Conservation (phyloP, 2,113 vertebrate genomes). For the Onychostruthus taczanowskii region DNA sequence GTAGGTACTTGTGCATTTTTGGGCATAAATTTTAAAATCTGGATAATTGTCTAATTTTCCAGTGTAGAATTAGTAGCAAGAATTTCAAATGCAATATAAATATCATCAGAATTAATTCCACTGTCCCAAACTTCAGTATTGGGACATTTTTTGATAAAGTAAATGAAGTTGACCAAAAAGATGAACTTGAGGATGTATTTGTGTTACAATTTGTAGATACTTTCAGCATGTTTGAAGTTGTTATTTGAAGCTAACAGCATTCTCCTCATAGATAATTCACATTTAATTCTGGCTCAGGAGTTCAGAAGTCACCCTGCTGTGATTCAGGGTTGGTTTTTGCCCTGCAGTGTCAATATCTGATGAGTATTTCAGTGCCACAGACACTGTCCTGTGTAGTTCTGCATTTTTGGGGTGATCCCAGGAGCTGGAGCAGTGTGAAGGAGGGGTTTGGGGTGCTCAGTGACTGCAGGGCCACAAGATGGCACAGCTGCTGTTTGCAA, state of each 20-base stretch:
- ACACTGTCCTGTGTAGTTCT: neutral
- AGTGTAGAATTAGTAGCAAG: neutral
- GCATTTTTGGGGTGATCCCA: neutral
- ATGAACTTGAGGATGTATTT: neutral
- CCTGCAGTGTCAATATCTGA: neutral
- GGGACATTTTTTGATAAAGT: neutral
- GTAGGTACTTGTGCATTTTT: neutral
- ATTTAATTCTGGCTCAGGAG: neutral
- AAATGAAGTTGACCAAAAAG: neutral
- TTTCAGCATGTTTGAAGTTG: neutral
- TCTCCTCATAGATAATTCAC: neutral
- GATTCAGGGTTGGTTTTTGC: neutral
- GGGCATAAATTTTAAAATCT: neutral
- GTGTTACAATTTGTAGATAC: neutral
- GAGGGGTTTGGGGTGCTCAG: neutral
- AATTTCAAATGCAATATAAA: neutral
- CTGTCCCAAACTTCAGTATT: neutral
- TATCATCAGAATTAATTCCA: neutral
- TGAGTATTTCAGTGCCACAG: neutral
- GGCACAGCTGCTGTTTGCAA: conserved; percentile 49
- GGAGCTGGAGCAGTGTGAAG: neutral
- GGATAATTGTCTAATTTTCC: neutral
- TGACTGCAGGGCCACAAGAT: conserved; percentile 44
- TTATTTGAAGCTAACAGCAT: neutral
- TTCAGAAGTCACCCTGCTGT: neutral